Base-by-base conservation (phyloP, 2,888 invertebrate genomes). In the Yponomeuta evonymella region DNA sequence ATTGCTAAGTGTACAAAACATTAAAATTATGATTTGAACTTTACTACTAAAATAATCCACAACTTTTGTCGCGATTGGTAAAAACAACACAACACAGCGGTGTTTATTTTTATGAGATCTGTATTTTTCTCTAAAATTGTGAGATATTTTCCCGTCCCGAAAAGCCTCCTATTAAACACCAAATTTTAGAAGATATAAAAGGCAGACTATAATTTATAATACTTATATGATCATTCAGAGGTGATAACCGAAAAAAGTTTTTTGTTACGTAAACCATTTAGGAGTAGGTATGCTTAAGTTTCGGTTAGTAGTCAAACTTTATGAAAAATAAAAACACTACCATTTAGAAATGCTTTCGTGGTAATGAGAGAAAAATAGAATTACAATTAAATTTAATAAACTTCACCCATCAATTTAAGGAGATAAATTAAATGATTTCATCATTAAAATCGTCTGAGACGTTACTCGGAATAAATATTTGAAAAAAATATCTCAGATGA, bases 341-440 rank as follows among this genome's bases (percentile, higher is more conserved):
- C 15, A 4, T 58, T 58, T 58, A 43, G 43, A 43, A 8, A 15
- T 70, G 71, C 71, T 72, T 71, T 63, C 43, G 48, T 48, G 33
- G 63, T 64, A 66, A 66, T 63, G 29, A 74, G 74, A 72, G 73
- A 73, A 71, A 70, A 2, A 15, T 58, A 58, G 51, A 58, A 15
- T 58, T 58, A 58, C 51, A 58, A 15, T 58, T 12, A 58, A 51
- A 51, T 51, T 51, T 51, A 51, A 58, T 51, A 51, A 58, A 58
- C 43, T 43, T 43, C 6, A 43, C 43, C 43, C 43, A 5, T 43
- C 3, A 8, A 43, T 58, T 12, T 58, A 15, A 15, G 51, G 5
- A 58, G 12, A 58, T 58, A 15, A 12, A 58, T 58, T 58, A 43
- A 43, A 8, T 43, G 6, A 43, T 8, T 43, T 43, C 43, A 43